Evolutionary conservation across 2,797 vertebrate species (phyloP).

Genomic region (Nyctibius grandis): DNA sequence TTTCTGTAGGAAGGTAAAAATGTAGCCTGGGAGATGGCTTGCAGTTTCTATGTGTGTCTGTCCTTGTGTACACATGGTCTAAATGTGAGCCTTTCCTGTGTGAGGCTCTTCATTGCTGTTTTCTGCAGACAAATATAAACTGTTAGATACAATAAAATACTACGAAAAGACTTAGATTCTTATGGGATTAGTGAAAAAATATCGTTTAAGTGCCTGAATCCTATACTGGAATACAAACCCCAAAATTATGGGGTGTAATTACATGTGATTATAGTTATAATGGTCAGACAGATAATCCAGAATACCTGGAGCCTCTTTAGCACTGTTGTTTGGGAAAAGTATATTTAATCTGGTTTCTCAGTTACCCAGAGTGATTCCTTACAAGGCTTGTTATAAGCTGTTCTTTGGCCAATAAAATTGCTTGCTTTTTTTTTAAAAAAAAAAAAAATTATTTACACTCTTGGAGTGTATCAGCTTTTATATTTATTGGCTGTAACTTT

Average conservation of each 20-base stretch:
- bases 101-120: not conserved
- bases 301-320: not conserved
- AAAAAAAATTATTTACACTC: not conserved
- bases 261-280: not conserved
- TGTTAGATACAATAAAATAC: not conserved
- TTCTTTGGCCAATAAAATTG: not conserved
- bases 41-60: not conserved
- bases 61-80: not conserved
- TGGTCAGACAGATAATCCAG: not conserved
- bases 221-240: not conserved
- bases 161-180: not conserved
- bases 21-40: not conserved
- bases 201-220: not conserved
- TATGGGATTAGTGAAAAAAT: not conserved
- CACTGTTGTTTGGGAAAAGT: not conserved
- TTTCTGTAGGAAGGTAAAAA: not conserved
- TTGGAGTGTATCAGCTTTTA: not conserved
- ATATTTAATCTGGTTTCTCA: not conserved
- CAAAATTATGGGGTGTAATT: not conserved
- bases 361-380: not conserved
- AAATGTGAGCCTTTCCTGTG: not conserved
- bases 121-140: not conserved
- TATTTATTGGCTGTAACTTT: not conserved
- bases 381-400: not conserved
- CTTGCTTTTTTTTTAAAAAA: not conserved